phyloP scores from a whole-genome alignment of 2,888 invertebrate genomes.

The Dichetophora obliterata region DNA sequence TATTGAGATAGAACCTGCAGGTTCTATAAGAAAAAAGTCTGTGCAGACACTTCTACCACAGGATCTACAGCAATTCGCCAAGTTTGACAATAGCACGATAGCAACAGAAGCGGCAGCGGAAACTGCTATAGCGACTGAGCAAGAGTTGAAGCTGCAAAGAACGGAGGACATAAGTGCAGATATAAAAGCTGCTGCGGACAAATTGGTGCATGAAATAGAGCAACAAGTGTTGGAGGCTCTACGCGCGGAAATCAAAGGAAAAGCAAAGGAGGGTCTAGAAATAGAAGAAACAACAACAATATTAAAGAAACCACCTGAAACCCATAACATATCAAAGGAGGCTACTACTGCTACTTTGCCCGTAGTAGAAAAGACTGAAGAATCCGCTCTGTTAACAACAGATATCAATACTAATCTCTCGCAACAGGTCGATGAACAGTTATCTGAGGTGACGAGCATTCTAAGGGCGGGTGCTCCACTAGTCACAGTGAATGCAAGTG shows the following conservation, averaged over 20 bases:
- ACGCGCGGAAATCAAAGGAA: slow-evolving; percentile 30
- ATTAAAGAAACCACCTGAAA: neutral
- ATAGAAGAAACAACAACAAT: neutral
- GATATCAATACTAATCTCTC: slow-evolving; percentile 50
- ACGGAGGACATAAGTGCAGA: neutral
- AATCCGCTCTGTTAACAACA: slow-evolving; percentile 27
- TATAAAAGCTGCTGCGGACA: slow-evolving; percentile 52
- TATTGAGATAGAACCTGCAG: slow-evolving; percentile 66
- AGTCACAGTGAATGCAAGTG: slow-evolving; percentile 13
- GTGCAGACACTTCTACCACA: slow-evolving; percentile 53
- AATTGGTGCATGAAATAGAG: slow-evolving; percentile 58
- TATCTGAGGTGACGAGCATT: slow-evolving; percentile 63
- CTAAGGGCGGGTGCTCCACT: slow-evolving; percentile 53
- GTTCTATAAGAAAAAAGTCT: slow-evolving; percentile 58
- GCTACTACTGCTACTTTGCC: neutral
- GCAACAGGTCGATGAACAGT: slow-evolving; percentile 60
- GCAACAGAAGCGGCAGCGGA: slow-evolving; percentile 35
- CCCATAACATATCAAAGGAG: neutral
- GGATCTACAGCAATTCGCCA: slow-evolving; percentile 15
- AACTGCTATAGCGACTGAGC: no score
- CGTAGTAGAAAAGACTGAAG: slow-evolving; percentile 36
- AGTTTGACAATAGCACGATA: slow-evolving; percentile 9
- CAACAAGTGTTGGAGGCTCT: slow-evolving; percentile 54
- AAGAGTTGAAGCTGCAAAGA: slow-evolving; percentile 12
- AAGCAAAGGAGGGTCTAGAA: neutral